Base-by-base conservation (phyloP, 2,888 invertebrate species). In the Protophormia terraenovae region DNA sequence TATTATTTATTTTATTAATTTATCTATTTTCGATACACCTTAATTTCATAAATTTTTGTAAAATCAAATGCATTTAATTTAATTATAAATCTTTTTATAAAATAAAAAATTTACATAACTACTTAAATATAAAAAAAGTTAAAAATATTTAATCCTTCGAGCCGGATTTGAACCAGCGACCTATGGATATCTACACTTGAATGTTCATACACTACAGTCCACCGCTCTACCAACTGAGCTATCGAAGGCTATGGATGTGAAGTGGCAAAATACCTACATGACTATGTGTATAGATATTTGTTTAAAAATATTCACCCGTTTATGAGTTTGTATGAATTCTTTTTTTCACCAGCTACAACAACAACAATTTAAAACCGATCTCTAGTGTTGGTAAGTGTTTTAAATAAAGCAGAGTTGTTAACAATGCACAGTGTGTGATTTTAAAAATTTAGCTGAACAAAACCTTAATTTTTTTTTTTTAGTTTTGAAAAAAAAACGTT, bases 161-260 rank as follows among this genome's bases (percentile, higher is more conserved):
- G 94, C 94, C 94, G 94, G 94, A 94, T 94, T 94, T 94, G 94
- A 94, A 94, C 94, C 94, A 94, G 94, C 94, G 94, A 94, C 94
- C 94, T 94, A 94, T 94, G 94, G 94, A 94, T 94, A 6, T 47
- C 47, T 47, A 47, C 47, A 19, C 19, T 8, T 8, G 7, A 47
- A 47, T 47, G 47, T 10, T 47, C 47, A 64, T 16, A 7, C 29
- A 72, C 90, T 90, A 91, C 90, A 91, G 90, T 91, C 90, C 90
- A 91, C 91, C 91, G 91, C 90, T 91, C 91, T 91, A 91, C 91
- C 91, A 91, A 91, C 91, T 91, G 90, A 91, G 90, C 90, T 91
- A 90, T 91, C 91, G 91, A 90, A 91, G 90, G 90, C 35, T 10
- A 6, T 47, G 3, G 0, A 0, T 0, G 1, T 0, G 0, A 0